Base-by-base conservation (phyloP, 2,888 invertebrate species). In the Zelleria hepariella region DNA sequence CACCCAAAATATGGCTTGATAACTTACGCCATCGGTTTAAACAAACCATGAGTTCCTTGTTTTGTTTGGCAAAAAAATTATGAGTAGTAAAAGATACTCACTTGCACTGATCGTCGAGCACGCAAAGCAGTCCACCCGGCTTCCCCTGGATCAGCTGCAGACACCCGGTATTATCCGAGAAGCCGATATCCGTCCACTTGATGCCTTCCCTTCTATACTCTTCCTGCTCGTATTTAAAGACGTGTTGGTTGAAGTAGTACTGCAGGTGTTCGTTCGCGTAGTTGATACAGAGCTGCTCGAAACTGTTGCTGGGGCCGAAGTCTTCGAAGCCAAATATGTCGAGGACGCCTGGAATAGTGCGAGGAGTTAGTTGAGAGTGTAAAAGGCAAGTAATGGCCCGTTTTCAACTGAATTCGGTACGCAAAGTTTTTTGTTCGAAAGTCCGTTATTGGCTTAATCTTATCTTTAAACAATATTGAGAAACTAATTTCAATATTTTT, bases 281-380 rank as follows among this genome's bases (percentile, higher is more conserved):
- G 90, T 98, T 98, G 70, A 98, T 98, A 84, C 98, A 98, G 67
- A 98, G 92, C 85, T 98, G 98, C 82, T 98, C 98, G 81, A 98
- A 98, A 80, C 97, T 97, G 84, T 95, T 95, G 81, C 92, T 93
- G 60, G 93, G 91, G 62, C 94, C 96, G 77, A 98, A 98, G 86
- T 98, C 98, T 81, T 98, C 98, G 86, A 98, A 98, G 24, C 98
- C 98, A 86, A 98, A 98, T 74, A 98, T 98, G 81, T 98, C 98
- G 66, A 98, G 90, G 60, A 98, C 97, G 63, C 98, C 96, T 86
- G 72, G 0, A 69, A 68, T 42, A 15, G 32, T 10, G 2, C 32
- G 10, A 3, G 32, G 32, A 2, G 15, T 42, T 42, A 42, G 32
- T 42, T 42, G 2, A 15, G 0, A 42, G 15, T 15, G 2, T 42